These are phyloP conservation scores for Calephelis perditalis DNA, from an alignment of 2,888 invertebrate species.

Conservation along the genomic window DNA sequence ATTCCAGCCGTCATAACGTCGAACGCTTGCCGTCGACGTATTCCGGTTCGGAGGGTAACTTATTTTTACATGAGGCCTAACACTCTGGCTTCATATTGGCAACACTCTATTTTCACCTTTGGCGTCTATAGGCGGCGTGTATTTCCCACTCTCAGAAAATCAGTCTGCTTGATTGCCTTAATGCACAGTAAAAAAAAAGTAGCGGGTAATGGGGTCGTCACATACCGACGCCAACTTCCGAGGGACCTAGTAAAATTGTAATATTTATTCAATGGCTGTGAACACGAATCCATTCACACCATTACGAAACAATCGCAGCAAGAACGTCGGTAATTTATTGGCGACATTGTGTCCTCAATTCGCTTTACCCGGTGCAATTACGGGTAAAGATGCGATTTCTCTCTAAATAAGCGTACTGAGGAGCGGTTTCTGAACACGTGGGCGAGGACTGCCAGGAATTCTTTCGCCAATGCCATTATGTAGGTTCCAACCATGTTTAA, in stretches of 20 bases:
- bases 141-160: no score
- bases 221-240: neutral
- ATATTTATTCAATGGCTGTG: neutral
- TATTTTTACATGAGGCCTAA: no score
- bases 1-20: no score
- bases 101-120: no score
- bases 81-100: no score
- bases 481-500: no score
- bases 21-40: no score
- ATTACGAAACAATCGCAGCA: conserved; percentile 1
- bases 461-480: neutral
- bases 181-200: no score
- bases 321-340: conserved; percentile 6
- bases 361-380: conserved; percentile 1
- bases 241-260: neutral
- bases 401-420: conserved; percentile 5
- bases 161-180: no score
- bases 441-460: conserved; percentile 6
- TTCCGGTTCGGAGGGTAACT: no score
- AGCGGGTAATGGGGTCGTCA: neutral
- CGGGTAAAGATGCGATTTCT: conserved; percentile 10
- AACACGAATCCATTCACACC: neutral
- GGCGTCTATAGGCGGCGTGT: no score
- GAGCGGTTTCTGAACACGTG: neutral
- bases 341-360: conserved; percentile 6